A percentile compares a stretch with the other conserved stretches of the same genome.
phyloP scores from a whole-genome alignment of 2,888 invertebrate species.

The Hirtodrosophila duncani region DNA sequence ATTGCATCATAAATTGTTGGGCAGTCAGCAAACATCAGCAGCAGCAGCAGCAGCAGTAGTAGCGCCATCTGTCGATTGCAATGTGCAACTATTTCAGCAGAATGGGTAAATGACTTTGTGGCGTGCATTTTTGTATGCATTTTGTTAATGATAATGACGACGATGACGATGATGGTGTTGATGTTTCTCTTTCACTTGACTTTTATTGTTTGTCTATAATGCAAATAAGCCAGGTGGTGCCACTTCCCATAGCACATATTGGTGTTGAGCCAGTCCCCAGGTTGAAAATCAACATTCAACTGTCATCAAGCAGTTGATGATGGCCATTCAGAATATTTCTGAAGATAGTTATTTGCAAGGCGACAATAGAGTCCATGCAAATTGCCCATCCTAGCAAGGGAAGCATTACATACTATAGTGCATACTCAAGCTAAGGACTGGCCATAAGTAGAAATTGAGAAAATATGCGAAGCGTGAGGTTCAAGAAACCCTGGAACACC shows the following conservation, averaged over 20 bases:
- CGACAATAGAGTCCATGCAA: too few species aligned
- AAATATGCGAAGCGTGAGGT: too few species aligned
- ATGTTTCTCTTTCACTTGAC: slow-evolving; percentile 33
- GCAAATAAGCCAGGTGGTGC: slow-evolving; percentile 45
- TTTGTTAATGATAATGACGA: slow-evolving; percentile 19
- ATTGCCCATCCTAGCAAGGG: too few species aligned
- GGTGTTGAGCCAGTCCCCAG: too few species aligned
- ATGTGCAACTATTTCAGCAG: slow-evolving; percentile 37
- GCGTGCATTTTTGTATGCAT: slow-evolving; percentile 29
- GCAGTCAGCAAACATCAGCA: too few species aligned
- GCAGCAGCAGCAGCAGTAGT: not conserved
- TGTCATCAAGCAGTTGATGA: slow-evolving; percentile 5
- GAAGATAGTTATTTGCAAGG: too few species aligned
- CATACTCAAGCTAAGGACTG: too few species aligned
- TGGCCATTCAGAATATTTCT: too few species aligned
- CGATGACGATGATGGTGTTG: slow-evolving; percentile 19
- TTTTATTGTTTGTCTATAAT: slow-evolving; percentile 14
- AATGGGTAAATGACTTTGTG: slow-evolving; percentile 52
- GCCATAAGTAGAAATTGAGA: too few species aligned
- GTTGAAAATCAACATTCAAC: slow-evolving; percentile 5
- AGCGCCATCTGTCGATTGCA: slow-evolving; percentile 48
- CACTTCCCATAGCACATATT: slow-evolving; percentile 26
- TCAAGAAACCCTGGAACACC: too few species aligned
- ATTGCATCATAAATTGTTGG: slow-evolving; percentile 39
- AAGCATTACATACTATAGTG: too few species aligned